Percentiles rank a stretch among this genome's conserved stretches.
Evolutionary conservation across 2,113 vertebrate species (phyloP).

Genomic region (Petaurus breviceps): DNA sequence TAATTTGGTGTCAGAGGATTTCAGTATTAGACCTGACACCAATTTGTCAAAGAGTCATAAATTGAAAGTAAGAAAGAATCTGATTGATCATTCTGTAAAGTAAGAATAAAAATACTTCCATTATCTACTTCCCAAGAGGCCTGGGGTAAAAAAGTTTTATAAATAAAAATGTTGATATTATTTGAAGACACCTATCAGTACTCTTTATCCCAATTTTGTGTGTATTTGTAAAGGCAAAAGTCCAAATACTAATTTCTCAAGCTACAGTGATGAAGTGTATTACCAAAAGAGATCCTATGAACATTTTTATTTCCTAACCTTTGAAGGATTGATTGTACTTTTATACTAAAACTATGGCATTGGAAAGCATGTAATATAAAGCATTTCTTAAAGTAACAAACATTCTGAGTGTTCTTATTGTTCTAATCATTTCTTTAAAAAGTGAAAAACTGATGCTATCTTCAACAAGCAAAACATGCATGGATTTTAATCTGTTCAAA

Average conservation of each 20-base stretch:
- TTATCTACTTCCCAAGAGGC: not conserved
- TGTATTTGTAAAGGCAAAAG: not conserved
- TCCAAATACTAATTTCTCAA: not conserved
- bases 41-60: not conserved
- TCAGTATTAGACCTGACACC: not conserved
- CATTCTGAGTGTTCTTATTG: not conserved
- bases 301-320: not conserved
- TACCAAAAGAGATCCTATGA: not conserved
- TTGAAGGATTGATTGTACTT: not conserved
- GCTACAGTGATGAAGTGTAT: not conserved
- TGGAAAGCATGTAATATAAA: not conserved
- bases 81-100: not conserved
- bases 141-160: not conserved
- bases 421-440: not conserved
- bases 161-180: not conserved
- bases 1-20: not conserved
- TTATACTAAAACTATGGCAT: not conserved
- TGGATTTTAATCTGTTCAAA: not conserved
- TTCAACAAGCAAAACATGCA: slow-evolving; percentile 24
- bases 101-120: not conserved
- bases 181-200: not conserved
- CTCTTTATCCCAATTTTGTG: not conserved
- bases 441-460: not conserved
- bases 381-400: not conserved
- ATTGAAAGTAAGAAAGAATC: not conserved